Evolutionary conservation across 2,113 vertebrate genomes (phyloP).

Genomic region (Myxocyprinus asiaticus): DNA sequence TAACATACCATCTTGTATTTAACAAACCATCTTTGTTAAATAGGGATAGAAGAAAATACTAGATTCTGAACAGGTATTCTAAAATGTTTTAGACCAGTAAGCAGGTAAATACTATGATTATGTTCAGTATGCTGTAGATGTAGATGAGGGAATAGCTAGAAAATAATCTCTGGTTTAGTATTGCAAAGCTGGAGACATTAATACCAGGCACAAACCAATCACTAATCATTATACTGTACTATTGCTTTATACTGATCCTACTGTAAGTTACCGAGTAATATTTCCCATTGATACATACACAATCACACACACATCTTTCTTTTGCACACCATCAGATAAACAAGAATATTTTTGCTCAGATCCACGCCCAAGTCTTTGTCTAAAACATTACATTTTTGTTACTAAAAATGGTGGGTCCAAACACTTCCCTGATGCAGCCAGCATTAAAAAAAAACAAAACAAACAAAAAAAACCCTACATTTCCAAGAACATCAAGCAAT

Average conservation of each 20-base stretch:
- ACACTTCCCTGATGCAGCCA: slow-evolving; percentile 27
- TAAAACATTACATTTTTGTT: no score
- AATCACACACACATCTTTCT: neutral
- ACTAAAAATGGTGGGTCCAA: neutral
- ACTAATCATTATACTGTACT: slow-evolving; percentile 36
- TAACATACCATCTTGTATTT: neutral
- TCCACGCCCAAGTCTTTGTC: neutral
- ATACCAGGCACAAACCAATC: slow-evolving; percentile 42
- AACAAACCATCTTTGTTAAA: neutral
- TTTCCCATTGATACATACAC: slow-evolving; percentile 5
- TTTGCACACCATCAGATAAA: slow-evolving; percentile 23
- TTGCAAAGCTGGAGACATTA: slow-evolving; percentile 43
- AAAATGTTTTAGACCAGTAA: neutral
- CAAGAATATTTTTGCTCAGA: slow-evolving; percentile 30
- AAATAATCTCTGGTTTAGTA: slow-evolving; percentile 39
- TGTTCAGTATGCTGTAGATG: neutral
- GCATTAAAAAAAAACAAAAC: no score
- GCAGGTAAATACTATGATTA: neutral
- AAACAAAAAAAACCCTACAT: slow-evolving; percentile 13
- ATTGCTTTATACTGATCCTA: slow-evolving; percentile 52
- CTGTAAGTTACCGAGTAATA: slow-evolving; percentile 32
- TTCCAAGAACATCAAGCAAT: neutral
- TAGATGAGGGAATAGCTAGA: slow-evolving; percentile 47
- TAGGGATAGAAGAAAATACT: neutral
- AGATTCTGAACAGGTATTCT: neutral